phyloP scores from a whole-genome alignment of 2,113 vertebrate genomes.

The Platanista minor region DNA sequence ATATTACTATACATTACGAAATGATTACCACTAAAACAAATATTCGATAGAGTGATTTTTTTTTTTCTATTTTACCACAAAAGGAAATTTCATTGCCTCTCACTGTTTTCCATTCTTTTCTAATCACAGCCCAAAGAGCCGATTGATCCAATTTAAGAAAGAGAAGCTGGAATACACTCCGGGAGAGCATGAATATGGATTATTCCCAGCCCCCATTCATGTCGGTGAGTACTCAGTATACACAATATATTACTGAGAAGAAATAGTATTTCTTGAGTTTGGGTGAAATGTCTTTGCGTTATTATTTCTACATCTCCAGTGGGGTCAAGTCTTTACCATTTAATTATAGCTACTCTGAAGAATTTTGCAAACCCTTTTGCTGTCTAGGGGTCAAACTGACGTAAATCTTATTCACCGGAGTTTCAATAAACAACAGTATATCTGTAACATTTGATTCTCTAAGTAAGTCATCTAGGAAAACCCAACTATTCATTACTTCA shows the following conservation, averaged over 20 bases:
- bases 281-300: neutral
- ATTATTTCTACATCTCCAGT: neutral
- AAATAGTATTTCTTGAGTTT: neutral
- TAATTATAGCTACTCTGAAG: neutral
- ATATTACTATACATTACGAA: neutral
- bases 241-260: neutral
- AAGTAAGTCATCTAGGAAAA: neutral
- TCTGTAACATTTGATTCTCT: neutral
- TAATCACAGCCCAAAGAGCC: slow-evolving; percentile 86
- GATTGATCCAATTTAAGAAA: slow-evolving; percentile 86
- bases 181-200: slow-evolving; percentile 90
- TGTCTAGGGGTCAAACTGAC: neutral
- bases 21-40: neutral
- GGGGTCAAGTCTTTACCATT: neutral
- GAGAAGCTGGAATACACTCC: slow-evolving; percentile 91
- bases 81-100: neutral
- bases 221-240: slow-evolving; percentile 88
- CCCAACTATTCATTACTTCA: neutral
- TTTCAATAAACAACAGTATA: neutral
- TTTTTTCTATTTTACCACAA: neutral
- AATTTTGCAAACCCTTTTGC: neutral
- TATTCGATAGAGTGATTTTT: neutral
- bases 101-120: neutral
- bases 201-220: slow-evolving; percentile 95
- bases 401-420: neutral